phyloP scores from a whole-genome alignment of 2,888 invertebrate genomes.

The Aricia artaxerxes region DNA sequence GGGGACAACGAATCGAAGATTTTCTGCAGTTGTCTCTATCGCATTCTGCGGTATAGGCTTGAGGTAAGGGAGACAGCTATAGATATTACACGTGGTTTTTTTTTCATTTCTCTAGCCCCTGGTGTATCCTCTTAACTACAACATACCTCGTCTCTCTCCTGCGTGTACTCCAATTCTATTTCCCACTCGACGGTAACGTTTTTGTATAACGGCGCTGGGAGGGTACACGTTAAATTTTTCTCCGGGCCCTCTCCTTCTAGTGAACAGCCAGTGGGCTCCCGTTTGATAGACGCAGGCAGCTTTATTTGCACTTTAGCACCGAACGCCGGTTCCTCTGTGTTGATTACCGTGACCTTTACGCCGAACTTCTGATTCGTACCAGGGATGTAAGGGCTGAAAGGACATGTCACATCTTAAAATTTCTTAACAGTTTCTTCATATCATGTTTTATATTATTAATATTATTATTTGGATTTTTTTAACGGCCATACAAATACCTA shows the following conservation, averaged over 20 bases:
- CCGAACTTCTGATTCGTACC: conserved; percentile 60
- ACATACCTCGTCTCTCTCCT: conserved; percentile 44
- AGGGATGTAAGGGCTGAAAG: conserved; percentile 57
- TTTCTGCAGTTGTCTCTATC: no score
- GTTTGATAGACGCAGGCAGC: conserved; percentile 57
- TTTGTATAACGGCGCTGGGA: conserved; percentile 61
- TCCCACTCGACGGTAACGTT: conserved; percentile 55
- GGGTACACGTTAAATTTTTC: conserved; percentile 55
- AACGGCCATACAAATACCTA: no score
- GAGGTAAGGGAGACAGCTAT: no score
- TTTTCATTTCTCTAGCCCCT: no score
- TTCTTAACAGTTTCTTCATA: no score
- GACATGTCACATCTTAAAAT: no score
- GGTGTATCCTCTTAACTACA: no score
- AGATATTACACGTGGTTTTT: no score
- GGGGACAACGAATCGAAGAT: no score
- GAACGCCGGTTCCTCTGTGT: conserved; percentile 68
- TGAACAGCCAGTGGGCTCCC: conserved; percentile 61
- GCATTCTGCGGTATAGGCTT: no score
- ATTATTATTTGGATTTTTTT: no score
- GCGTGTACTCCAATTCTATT: conserved; percentile 63
- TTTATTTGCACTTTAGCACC: conserved; percentile 58
- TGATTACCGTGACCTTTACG: conserved; percentile 55
- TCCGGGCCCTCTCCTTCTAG: conserved; percentile 45
- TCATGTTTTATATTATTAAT: no score